Evolutionary conservation across 2,113 vertebrate species (phyloP).

Genomic region (Urocolius indicus): DNA sequence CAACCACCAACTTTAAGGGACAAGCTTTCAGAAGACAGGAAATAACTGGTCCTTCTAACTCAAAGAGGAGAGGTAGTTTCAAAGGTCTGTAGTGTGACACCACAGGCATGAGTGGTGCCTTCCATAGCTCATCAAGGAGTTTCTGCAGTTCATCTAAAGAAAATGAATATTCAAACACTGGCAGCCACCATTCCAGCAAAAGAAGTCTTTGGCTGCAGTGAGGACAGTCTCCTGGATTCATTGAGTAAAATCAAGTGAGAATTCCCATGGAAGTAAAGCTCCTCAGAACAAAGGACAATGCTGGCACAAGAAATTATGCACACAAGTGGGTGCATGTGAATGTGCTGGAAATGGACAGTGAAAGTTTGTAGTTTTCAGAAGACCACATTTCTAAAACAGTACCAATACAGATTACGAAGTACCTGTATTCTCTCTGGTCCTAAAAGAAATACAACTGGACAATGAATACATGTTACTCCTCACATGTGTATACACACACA

Average conservation of each 20-base stretch:
- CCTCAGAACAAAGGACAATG: not conserved
- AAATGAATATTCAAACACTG: not conserved
- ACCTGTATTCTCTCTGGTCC: not conserved
- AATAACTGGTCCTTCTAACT: not conserved
- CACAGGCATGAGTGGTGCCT: not conserved
- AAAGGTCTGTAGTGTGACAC: not conserved
- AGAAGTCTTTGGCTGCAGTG: not conserved
- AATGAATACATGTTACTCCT: not conserved
- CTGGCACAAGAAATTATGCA: not conserved
- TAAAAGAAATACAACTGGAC: not conserved
- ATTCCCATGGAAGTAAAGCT: not conserved
- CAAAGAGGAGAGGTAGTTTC: not conserved
- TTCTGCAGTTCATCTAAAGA: not conserved
- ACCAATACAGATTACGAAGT: not conserved
- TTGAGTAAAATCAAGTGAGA: not conserved
- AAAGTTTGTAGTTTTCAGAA: not conserved
- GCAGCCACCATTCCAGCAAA: not conserved
- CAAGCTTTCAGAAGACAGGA: not conserved
- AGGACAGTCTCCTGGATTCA: not conserved
- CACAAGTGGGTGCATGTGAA: not conserved
- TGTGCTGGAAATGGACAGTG: not conserved
- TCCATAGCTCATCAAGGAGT: not conserved
- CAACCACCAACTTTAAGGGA: not conserved
- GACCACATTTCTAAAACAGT: not conserved
- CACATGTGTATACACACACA: not conserved